Percentiles rank a stretch among this genome's conserved stretches.
These are phyloP conservation scores for Pleuronectes platessa DNA, from an alignment of 2,113 vertebrate genomes.

Conservation along the genomic window DNA sequence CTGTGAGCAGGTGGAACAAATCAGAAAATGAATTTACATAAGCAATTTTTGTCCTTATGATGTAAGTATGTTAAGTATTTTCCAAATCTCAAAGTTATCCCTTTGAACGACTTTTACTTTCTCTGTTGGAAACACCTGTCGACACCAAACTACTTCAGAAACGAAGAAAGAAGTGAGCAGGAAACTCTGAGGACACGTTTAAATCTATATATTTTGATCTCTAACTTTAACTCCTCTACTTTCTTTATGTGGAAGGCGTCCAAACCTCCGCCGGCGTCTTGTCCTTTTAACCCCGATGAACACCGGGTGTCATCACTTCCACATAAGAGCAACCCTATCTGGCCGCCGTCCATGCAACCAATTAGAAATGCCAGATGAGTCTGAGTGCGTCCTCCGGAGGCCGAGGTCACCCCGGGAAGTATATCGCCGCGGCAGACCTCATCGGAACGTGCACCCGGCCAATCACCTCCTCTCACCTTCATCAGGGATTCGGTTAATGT, in stretches of 20 bases:
- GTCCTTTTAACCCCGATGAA: constrained; percentile 64
- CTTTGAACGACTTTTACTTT: too few relatives aligned
- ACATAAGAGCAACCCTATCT: constrained; percentile 42
- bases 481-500: constrained; percentile 69
- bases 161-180: too few relatives aligned
- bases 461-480: constrained; percentile 67
- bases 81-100: too few relatives aligned
- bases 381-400: constrained; percentile 28
- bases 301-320: constrained; percentile 34
- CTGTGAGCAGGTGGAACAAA: too few relatives aligned
- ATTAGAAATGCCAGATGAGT: constrained; percentile 69
- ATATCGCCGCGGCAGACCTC: constrained; percentile 40
- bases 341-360: constrained; percentile 54
- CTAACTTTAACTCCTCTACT: not conserved
- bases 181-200: too few relatives aligned
- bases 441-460: constrained; percentile 41
- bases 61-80: too few relatives aligned
- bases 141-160: not conserved
- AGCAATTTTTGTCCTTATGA: too few relatives aligned
- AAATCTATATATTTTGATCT: not conserved
- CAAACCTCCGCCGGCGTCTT: constrained; percentile 27
- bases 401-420: constrained; percentile 56
- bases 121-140: too few relatives aligned
- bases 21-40: too few relatives aligned
- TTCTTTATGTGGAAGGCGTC: not conserved